A percentile compares a stretch with the other conserved stretches of the same genome.
These are phyloP conservation scores for Podarcis raffonei DNA, from an alignment of 2,113 vertebrate species.

Conservation along the genomic window DNA sequence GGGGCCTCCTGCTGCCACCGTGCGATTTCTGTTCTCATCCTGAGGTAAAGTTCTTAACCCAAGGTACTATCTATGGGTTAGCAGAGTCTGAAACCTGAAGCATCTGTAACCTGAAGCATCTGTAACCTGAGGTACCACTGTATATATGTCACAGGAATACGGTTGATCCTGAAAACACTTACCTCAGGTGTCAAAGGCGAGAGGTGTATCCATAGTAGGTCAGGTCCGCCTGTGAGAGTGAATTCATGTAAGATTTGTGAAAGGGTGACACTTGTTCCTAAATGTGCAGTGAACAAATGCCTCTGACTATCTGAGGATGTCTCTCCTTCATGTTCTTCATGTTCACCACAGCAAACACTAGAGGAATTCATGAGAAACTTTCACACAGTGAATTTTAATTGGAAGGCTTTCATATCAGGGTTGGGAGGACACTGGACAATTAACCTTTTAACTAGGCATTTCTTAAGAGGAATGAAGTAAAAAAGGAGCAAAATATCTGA, in stretches of 20 bases:
- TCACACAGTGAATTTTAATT: conserved; percentile 12
- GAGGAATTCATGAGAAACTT: neutral
- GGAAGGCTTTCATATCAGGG: conserved; percentile 5
- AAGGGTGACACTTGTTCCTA: neutral
- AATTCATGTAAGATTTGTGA: neutral
- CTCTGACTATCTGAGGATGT: neutral
- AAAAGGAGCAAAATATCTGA: neutral
- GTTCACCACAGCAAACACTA: neutral
- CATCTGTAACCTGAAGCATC: no score
- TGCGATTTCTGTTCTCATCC: no score
- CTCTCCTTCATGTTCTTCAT: neutral
- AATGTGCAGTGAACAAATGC: neutral
- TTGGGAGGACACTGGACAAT: conserved; percentile 8
- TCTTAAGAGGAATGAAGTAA: conserved; percentile 1
- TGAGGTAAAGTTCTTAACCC: no score
- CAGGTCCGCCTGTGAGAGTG: neutral
- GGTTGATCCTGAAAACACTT: no score
- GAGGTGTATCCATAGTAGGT: no score
- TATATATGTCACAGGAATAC: no score
- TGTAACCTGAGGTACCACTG: no score
- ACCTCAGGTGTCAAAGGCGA: no score
- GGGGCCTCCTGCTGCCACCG: no score
- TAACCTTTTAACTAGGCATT: conserved; percentile 23
- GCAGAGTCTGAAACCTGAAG: no score
- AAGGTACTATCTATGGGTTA: no score